A percentile compares a stretch with the other conserved stretches of the same genome.
Conservation (phyloP, 2,797 vertebrate genomes). For the Coregonus sp. region DNA sequence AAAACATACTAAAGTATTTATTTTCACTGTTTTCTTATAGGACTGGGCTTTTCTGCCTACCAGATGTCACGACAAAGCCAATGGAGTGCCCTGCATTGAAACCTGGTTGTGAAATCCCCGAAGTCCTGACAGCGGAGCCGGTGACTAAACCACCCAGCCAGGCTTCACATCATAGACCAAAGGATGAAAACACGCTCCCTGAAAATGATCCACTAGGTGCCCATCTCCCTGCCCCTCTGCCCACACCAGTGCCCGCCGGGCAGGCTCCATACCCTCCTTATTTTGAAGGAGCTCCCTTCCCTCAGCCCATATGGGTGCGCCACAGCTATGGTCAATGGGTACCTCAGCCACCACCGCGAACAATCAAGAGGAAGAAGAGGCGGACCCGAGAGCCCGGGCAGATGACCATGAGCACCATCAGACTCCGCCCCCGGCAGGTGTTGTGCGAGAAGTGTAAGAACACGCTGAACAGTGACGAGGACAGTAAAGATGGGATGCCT, state of each 20-base stretch:
- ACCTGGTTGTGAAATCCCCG: conserved; percentile 62
- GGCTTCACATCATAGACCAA: conserved; percentile 51
- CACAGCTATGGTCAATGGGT: conserved; percentile 95
- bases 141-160: conserved; percentile 57
- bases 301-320: conserved; percentile 91
- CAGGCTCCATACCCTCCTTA: conserved; percentile 88
- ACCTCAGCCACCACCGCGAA: conserved; percentile 89
- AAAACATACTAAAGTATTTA: conserved; percentile 23
- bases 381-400: conserved; percentile 87
- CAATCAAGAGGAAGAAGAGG: conserved; percentile 90
- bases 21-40: conserved; percentile 59
- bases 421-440: conserved; percentile 88
- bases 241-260: conserved; percentile 78
- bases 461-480: conserved; percentile 87
- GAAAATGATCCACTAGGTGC: conserved; percentile 54
- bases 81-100: conserved; percentile 66
- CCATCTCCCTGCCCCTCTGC: conserved; percentile 70
- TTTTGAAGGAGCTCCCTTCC: conserved; percentile 95
- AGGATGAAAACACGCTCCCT: conserved; percentile 69
- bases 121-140: conserved; percentile 53
- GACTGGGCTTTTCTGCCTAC: conserved; percentile 90
- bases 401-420: conserved; percentile 92
- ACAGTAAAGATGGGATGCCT: conserved; percentile 72
- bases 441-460: conserved; percentile 96
- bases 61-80: conserved; percentile 74